Evolutionary conservation across 2,888 invertebrate species (phyloP), one percentile per base, ranked within the genome.

Genomic region (Aricia artaxerxes): DNA sequence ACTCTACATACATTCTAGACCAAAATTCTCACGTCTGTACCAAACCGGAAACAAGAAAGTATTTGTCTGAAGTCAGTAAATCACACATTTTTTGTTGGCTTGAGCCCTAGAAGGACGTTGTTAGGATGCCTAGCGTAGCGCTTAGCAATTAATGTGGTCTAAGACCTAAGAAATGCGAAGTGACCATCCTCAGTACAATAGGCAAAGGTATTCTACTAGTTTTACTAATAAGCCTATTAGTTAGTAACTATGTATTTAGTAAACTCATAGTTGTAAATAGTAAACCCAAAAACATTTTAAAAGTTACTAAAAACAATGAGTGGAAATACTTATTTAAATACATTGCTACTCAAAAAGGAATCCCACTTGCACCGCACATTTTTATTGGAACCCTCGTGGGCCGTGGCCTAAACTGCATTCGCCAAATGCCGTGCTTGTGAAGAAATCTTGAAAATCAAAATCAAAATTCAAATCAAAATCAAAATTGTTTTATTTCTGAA

Each of bases 141-240:
- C 76, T 76, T 5, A 76, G 76, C 76, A 76, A 76, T 76, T 76
- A 76, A 76, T 57, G 53, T 57, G 57, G 16, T 57, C 35, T 76
- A 35, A 24, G 53, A 57, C 35, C 35, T 24, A 57, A 53, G 57
- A 53, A 76, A 76, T 76, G 35, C 76, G 31, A 61, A 61, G 61
- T 31, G 13, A 69, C 35, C 69, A 69, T 69, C 69, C 69, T 38
- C 35, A 64, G 31, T 69, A 81, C 79, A 80, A 81, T 78, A 80
- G 73, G 40, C 69, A 16, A 69, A 64, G 31, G 9, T 64, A 69
- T 69, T 69, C 13, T 13, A 69, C 69, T 35, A 69, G 69, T 35
- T 35, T 69, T 69, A 69, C 69, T 69, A 69, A 24, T 69, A 24
- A 24, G 35, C 24, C 16, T 35, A 64, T 31, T 64, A 64, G 4